Base-by-base conservation (phyloP, 2,888 invertebrate species). In the Cremastinae sp. region DNA sequence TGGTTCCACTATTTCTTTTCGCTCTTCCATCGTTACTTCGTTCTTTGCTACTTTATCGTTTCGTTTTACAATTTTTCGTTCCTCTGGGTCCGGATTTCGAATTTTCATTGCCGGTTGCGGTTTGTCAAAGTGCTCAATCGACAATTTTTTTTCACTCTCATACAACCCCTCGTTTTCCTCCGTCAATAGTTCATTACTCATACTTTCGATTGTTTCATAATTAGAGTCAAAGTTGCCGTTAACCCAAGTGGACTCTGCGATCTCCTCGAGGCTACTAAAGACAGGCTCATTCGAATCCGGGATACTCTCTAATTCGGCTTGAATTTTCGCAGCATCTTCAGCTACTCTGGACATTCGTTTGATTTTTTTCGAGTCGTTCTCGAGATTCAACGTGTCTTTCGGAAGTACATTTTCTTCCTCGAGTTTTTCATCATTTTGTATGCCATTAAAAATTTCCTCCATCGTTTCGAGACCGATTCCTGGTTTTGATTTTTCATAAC, bases 401-500 rank as follows among this genome's bases (percentile, higher is more conserved):
- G 28, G 28, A 28, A 28, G 28, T 28, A 28, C 5, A 3, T 28
- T 28, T 2, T 28, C 5, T 28, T 28, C 28, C 28, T 28, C 5
- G 28, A 28, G 28, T 5, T 5, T 28, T 28, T 3, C 28, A 2
- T 28, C 28, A 3, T 28, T 5, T 28, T 28, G 28, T 3, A 28
- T 5, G 2, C 2, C 28, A 28, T 3, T 28, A 28, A 28, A 3
- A 3, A 3, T 5, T 28, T 28, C 28, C 5, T 28, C 28, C 5
- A 3, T 28, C 28, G 28, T 3, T 3, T 28, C 5, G 5, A 18
- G 9, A 20, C 12, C 43, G 7, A 58, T 20, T 41, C 53, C 68
- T 71, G 85, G 84, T 51, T 88, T 90, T 85, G 75, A 41, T 87
- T 90, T 84, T 74, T 91, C 91, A 80, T 92, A 91, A 74, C 91